Evolutionary conservation across 2,888 invertebrate genomes (phyloP).

Genomic region (Ariolimax columbianus): DNA sequence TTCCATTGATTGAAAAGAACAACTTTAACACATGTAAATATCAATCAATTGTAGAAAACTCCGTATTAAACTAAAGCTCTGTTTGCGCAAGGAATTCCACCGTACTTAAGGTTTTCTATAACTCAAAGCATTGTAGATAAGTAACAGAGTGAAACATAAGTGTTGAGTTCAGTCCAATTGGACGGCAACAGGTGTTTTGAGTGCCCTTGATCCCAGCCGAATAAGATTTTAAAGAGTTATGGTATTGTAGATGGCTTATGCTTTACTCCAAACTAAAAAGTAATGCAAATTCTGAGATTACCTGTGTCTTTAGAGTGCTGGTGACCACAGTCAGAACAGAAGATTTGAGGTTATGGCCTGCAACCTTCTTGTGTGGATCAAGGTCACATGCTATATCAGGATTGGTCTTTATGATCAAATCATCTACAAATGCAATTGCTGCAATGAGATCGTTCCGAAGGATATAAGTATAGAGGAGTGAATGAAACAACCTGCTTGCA

Average conservation of each 20-base stretch:
- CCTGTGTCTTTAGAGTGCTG: conserved; percentile 66
- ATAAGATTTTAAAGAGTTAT: too few relatives aligned
- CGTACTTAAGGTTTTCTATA: too few relatives aligned
- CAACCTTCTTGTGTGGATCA: conserved; percentile 60
- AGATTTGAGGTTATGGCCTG: conserved; percentile 58
- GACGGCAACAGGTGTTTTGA: too few relatives aligned
- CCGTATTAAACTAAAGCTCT: too few relatives aligned
- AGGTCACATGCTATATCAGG: conserved; percentile 57
- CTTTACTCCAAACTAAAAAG: background rate
- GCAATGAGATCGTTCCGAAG: conserved; percentile 66
- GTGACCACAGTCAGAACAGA: conserved; percentile 70
- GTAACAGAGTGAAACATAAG: too few relatives aligned
- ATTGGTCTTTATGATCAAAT: conserved; percentile 67
- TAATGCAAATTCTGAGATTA: conserved; percentile 35
- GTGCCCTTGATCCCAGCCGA: too few relatives aligned
- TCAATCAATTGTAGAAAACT: too few relatives aligned
- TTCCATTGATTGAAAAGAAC: too few relatives aligned
- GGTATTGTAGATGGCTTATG: background rate
- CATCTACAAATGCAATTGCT: conserved; percentile 70
- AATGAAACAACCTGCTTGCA: conserved; percentile 68
- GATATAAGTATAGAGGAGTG: conserved; percentile 74
- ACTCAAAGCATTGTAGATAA: too few relatives aligned
- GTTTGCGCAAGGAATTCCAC: too few relatives aligned
- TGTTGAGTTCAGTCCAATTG: too few relatives aligned
- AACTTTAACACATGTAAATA: too few relatives aligned